Evolutionary conservation across 2,797 vertebrate genomes (phyloP), one percentile per base, ranked within the genome.

Genomic region (Myiothlypis coronata): DNA sequence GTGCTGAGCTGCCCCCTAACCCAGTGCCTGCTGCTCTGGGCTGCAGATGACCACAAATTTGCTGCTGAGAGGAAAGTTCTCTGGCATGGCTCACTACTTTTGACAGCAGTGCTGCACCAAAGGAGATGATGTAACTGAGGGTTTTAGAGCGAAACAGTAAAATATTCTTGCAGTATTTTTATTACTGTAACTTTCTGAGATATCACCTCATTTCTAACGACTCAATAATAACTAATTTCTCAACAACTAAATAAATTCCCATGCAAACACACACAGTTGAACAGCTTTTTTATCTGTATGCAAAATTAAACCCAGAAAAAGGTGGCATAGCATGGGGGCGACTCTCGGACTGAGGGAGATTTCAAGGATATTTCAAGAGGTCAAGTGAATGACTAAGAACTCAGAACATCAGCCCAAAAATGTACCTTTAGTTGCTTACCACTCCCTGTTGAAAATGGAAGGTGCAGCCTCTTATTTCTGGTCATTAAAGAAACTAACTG

Each of bases 21-120:
- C 30, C 46, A 37, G 49, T 0, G 0, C 18, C 14, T 46, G 21
- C 65, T 44, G 30, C 77, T 76, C 74, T 0, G 0, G 78, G 27
- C 59, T 71, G n/a, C 69, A 57, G 21, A 1, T 61, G 70, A 59
- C 35, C 50, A 68, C 49, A 10, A 12, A 8, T 52, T 82, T 89
- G 39, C 67, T 76, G 81, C 84, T 90, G 70, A 72, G 53, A 39
- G 34, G 60, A 57, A 72, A 61, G n/a, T 44, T 82, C 63, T 61
- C 34, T 34, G 46, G 26, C 46, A 26, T 0, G 3, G 22, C 26
- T 80, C 32, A 28, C 8, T 60, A 4, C 35, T 39, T 19, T 43
- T 80, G 55, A 34, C 71, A 92, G 47, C 6, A 2, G 28, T 59
- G 41, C 57, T 69, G 28, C 28, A 30, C 9, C 32, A 14, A 39